A percentile compares a stretch with the other conserved stretches of the same genome.
These are phyloP conservation scores for Carollia perspicillata DNA, from an alignment of 2,113 vertebrate species.

Conservation along the genomic window DNA sequence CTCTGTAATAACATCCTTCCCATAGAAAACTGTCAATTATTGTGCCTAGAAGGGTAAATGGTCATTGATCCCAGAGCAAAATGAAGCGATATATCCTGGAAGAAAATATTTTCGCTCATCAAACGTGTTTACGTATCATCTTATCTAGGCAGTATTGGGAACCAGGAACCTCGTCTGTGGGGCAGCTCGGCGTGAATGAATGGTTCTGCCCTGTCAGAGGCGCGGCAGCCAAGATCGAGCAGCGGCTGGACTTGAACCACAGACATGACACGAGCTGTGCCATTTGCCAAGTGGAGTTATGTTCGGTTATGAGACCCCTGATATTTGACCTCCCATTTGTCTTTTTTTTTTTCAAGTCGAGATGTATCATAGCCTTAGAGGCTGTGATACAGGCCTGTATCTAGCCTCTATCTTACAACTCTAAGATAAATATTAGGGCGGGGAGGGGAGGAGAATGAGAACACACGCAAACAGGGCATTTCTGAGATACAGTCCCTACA, in stretches of 20 bases:
- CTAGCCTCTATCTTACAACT: too few species aligned
- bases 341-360: not conserved
- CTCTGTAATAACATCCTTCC: not conserved
- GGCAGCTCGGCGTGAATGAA: too few species aligned
- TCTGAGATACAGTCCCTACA: accelerated
- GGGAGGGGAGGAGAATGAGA: too few species aligned
- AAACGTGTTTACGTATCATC: not conserved
- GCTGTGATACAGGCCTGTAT: too few species aligned
- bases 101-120: not conserved
- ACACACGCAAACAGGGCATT: not conserved
- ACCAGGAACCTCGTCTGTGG: accelerated
- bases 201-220: not conserved
- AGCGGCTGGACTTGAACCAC: not conserved
- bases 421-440: not conserved
- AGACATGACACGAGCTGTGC: not conserved
- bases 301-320: not conserved
- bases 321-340: not conserved
- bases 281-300: not conserved
- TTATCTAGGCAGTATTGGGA: not conserved
- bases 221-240: not conserved
- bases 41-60: not conserved
- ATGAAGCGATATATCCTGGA: not conserved
- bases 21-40: not conserved
- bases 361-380: not conserved
- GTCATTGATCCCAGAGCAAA: not conserved